Evolutionary conservation across 92 coral and sea anemone species (phyloP), one percentile per base, ranked within the genome.

Genomic region (Epizoanthus stellaris): DNA sequence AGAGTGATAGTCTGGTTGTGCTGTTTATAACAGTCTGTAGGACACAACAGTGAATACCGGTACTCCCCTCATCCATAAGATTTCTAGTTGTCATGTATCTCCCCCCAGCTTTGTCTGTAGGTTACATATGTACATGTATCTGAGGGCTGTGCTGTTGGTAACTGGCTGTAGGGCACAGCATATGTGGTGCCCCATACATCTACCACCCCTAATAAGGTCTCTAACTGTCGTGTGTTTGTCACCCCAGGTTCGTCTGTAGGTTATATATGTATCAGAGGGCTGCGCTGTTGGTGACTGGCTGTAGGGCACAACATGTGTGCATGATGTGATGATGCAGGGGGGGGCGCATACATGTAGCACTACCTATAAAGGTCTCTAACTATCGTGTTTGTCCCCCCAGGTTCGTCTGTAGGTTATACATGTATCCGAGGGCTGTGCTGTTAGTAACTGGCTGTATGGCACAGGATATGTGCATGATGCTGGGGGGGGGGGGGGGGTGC

Each of bases 51-150:
- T 0, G 1, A 30, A 30, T 30, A 30, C 34, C 1, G 34, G 9
- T 16, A 53, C 1, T n/a, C 77, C 17, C 36, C 5, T 10, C 6
- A 71, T 30, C 36, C 36, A 19, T 39, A 38, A 23, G 13, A 54
- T 17, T 10, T 67, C 52, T 15, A 42, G 40, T n/a, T 53, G 16
- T 57, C 53, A 36, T 62, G 84, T 52, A 80, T 52, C 2, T 73
- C 60, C 39, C n/a, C 59, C 36, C 43, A 96, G 99, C 98, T 93
- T 89, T 58, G 85, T 81, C 20, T 96, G 96, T 56, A 88, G 99
- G 59, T 81, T 96, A 23, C 0, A 23, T 0, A 23, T 23, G 25
- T 23, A 96, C 85, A 85, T 91, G 63, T 96, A 91, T 85, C 99
- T 98, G 10, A 58, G 91, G 65, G 84, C 88, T 89, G 99, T 96